These are phyloP conservation scores for Gavia stellata DNA, from an alignment of 2,113 vertebrate species.

Conservation along the genomic window DNA sequence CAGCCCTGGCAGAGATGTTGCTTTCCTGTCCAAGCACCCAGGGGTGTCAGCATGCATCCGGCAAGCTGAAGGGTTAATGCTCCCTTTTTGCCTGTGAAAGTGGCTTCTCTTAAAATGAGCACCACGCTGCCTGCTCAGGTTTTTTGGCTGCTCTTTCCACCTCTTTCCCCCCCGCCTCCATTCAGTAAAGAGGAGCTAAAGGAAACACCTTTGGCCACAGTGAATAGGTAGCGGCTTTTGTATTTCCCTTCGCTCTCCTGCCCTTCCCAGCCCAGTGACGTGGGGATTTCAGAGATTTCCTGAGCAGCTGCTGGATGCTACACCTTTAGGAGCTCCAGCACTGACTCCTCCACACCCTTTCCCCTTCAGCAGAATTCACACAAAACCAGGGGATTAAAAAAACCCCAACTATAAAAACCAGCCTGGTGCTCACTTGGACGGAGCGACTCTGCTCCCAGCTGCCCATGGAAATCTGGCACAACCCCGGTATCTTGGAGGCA, in stretches of 20 bases:
- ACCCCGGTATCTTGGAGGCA: neutral
- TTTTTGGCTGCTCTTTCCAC: constrained; percentile 1
- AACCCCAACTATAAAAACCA: neutral
- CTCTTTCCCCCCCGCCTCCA: neutral
- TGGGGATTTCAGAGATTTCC: constrained; percentile 37
- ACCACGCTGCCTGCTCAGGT: neutral
- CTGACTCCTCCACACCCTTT: constrained; percentile 47
- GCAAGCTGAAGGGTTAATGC: neutral
- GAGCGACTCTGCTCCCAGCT: neutral
- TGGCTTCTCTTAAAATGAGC: neutral
- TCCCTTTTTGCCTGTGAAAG: neutral
- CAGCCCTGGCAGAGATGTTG: neutral
- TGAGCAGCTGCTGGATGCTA: constrained; percentile 44
- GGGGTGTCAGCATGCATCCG: accelerated
- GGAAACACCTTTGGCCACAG: constrained; percentile 42
- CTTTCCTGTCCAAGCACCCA: neutral
- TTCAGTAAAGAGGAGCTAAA: neutral
- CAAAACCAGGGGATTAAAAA: neutral
- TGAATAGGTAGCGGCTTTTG: neutral
- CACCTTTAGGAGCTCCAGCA: constrained; percentile 20
- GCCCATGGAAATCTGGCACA: neutral
- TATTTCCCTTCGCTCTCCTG: neutral
- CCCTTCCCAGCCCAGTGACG: neutral
- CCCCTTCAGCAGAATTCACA: constrained; percentile 28
- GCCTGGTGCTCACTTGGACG: neutral